phyloP scores from a whole-genome alignment of 2,113 vertebrate species.

The Arothron firmamentum region DNA sequence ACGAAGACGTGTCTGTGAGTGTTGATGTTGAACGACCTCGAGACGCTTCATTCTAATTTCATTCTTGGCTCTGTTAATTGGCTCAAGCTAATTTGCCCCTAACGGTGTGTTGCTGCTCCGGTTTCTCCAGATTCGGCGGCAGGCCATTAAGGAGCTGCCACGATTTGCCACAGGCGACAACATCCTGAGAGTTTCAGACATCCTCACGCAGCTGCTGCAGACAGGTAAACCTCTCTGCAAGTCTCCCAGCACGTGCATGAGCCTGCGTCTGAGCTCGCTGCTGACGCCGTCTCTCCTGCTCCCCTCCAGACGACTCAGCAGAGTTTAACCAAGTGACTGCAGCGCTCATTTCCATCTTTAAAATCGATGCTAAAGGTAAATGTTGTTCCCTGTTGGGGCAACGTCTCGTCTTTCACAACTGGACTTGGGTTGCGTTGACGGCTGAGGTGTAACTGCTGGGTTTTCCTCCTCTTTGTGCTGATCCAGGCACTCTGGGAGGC shows the following conservation, averaged over 20 bases:
- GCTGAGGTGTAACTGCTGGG: not conserved
- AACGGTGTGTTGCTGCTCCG: not conserved
- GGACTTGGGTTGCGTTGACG: too few relatives aligned
- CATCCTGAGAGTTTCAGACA: slow-evolving; percentile 92
- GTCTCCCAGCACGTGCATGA: not conserved
- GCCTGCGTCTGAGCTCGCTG: not conserved
- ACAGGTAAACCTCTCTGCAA: slow-evolving; percentile 77
- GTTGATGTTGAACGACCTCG: not conserved
- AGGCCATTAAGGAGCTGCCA: slow-evolving; percentile 96
- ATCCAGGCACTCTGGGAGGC: slow-evolving; percentile 90
- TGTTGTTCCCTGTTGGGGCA: not conserved
- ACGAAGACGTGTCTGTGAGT: slow-evolving; percentile 97
- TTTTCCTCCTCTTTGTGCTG: not conserved
- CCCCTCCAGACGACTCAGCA: slow-evolving; percentile 86
- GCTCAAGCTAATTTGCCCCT: too few relatives aligned
- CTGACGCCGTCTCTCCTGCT: not conserved
- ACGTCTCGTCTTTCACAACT: too few relatives aligned
- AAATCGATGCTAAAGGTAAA: slow-evolving; percentile 94
- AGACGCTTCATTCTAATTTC: too few relatives aligned
- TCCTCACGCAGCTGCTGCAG: slow-evolving; percentile 93
- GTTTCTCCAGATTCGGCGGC: slow-evolving; percentile 84
- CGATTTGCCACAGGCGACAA: slow-evolving; percentile 96
- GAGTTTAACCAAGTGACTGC: slow-evolving; percentile 97
- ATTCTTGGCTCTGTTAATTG: too few relatives aligned
- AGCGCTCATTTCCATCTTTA: slow-evolving; percentile 93